These are phyloP conservation scores for Bufo gargarizans DNA, from an alignment of 2,113 vertebrate species.

Conservation along the genomic window DNA sequence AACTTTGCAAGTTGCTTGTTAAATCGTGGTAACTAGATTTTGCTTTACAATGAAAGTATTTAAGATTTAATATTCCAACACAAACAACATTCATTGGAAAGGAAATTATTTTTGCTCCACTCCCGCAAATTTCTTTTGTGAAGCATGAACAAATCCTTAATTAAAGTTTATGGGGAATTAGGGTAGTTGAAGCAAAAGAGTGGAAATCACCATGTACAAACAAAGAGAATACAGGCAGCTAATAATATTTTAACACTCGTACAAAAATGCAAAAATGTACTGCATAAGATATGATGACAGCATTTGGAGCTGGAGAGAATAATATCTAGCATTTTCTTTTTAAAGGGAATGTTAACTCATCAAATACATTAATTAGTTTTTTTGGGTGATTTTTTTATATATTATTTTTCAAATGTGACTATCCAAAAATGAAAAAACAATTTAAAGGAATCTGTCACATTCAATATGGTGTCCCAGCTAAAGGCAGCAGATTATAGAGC, in stretches of 20 bases:
- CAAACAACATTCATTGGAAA: slow-evolving; percentile 33
- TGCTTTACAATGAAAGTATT: slow-evolving; percentile 25
- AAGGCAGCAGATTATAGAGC: no score
- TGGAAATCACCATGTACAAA: slow-evolving; percentile 21
- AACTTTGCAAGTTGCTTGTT: slow-evolving; percentile 28
- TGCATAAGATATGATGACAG: not conserved
- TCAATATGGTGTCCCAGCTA: no score
- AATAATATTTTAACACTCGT: slow-evolving; percentile 3
- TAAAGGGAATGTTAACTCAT: not conserved
- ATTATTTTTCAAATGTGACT: no score
- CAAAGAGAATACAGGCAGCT: not conserved
- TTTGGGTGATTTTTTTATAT: no score
- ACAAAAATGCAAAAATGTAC: not conserved
- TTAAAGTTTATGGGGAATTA: slow-evolving; percentile 33
- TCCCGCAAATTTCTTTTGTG: slow-evolving; percentile 27
- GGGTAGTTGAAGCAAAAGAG: not conserved
- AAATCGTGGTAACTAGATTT: slow-evolving; percentile 19
- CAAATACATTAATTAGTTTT: not conserved
- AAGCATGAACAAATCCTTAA: slow-evolving; percentile 36
- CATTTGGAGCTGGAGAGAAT: not conserved
- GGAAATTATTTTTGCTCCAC: slow-evolving; percentile 34
- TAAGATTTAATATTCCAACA: slow-evolving; percentile 37
- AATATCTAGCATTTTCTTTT: not conserved
- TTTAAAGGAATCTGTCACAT: no score
- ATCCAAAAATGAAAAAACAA: no score